These are phyloP conservation scores for Lucilia sericata DNA, from an alignment of 1,140 invertebrate genomes.

Conservation along the genomic window DNA sequence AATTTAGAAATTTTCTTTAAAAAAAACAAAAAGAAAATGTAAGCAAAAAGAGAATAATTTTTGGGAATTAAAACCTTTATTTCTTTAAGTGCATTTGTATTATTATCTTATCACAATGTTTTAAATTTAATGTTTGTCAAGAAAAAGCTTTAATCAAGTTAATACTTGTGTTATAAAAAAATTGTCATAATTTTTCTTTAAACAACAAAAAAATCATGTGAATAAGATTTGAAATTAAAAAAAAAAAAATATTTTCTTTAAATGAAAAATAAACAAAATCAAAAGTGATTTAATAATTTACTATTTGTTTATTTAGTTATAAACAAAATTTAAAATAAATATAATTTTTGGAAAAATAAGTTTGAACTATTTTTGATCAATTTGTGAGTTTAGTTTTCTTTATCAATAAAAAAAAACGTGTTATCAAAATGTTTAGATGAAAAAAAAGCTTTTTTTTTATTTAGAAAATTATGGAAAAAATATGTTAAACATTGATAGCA, in stretches of 20 bases:
- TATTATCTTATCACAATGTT: neutral
- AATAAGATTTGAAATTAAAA: neutral
- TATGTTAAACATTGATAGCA: too few species aligned
- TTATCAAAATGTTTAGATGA: too few species aligned
- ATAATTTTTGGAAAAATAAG: neutral
- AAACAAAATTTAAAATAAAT: too few species aligned
- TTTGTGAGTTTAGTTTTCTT: neutral
- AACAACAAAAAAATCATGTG: conserved; percentile 4
- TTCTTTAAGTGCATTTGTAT: neutral
- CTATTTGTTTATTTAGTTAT: too few species aligned
- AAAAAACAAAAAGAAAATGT: neutral
- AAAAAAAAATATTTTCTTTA: too few species aligned
- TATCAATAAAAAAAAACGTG: too few species aligned
- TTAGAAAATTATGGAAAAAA: too few species aligned
- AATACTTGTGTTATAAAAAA: conserved; percentile 9
- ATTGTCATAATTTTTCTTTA: neutral
- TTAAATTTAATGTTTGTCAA: neutral
- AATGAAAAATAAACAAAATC: too few species aligned
- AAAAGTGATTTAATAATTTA: too few species aligned
- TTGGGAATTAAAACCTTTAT: neutral
- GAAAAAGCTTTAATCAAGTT: conserved; percentile 1
- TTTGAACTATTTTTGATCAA: neutral
- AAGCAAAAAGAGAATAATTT: neutral
- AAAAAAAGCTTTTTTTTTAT: too few species aligned
- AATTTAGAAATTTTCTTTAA: conserved; percentile 15